Evolutionary conservation across 2,888 invertebrate species (phyloP).

Genomic region (Drosophila greeni): DNA sequence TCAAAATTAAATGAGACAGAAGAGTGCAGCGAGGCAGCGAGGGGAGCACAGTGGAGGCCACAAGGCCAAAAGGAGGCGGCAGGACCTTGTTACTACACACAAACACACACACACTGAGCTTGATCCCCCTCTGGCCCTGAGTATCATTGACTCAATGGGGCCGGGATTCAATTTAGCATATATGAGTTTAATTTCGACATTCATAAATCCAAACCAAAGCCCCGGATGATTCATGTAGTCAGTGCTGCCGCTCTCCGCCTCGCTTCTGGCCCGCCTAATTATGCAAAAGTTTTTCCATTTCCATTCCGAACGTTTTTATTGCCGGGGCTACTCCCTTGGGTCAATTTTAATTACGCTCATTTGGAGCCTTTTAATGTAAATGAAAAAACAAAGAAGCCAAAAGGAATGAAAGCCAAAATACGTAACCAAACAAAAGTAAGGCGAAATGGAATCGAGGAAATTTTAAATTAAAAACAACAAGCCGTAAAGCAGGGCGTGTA

Average conservation of each 20-base stretch:
- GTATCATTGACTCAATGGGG: slow-evolving; percentile 44
- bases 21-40: slow-evolving; percentile 2
- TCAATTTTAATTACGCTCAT: slow-evolving; percentile 73
- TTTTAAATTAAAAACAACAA: slow-evolving; percentile 47
- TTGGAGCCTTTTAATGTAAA: slow-evolving; percentile 59
- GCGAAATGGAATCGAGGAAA: slow-evolving; percentile 36
- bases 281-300: slow-evolving; percentile 43
- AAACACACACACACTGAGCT: not conserved
- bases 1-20: slow-evolving; percentile 59
- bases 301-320: slow-evolving; percentile 32
- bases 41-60: not conserved
- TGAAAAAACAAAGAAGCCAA: slow-evolving; percentile 48
- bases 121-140: slow-evolving; percentile 17
- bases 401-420: slow-evolving; percentile 21
- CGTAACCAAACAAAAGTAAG: slow-evolving; percentile 18
- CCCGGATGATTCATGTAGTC: slow-evolving; percentile 34
- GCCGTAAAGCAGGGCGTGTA: slow-evolving; percentile 53
- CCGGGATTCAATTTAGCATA: slow-evolving; percentile 53
- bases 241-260: not conserved
- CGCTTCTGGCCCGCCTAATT: slow-evolving; percentile 26
- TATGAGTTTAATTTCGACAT: slow-evolving; percentile 46
- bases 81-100: slow-evolving; percentile 29
- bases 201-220: slow-evolving; percentile 39
- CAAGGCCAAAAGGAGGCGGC: slow-evolving; percentile 22
- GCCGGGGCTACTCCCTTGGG: slow-evolving; percentile 56